phyloP scores from a whole-genome alignment of 2,888 invertebrate species.

The Dorcus parallelipipedus region DNA sequence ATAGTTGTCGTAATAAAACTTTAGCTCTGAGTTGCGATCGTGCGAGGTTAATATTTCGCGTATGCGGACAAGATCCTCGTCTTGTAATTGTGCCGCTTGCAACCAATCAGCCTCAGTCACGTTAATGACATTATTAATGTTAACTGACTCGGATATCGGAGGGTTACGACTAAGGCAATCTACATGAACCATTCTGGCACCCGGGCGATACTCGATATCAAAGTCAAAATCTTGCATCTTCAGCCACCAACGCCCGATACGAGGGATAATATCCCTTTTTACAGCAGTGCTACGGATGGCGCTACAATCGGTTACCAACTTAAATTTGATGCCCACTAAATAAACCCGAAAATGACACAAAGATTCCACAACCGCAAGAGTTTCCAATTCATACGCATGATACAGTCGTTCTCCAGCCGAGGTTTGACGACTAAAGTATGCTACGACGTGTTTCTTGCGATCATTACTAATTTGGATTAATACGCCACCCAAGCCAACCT shows the following conservation, averaged over 20 bases:
- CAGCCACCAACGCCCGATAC: conserved; percentile 37
- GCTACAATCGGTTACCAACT: conserved; percentile 31
- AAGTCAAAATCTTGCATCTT: conserved; percentile 33
- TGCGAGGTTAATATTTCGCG: background rate
- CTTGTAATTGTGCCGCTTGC: conserved; percentile 16
- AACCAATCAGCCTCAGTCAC: conserved; percentile 36
- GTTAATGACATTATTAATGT: conserved; percentile 25
- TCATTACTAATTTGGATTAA: conserved; percentile 24
- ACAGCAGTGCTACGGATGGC: conserved; percentile 35
- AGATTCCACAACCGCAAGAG: conserved; percentile 33
- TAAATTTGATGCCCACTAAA: conserved; percentile 16
- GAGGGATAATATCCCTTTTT: conserved; percentile 32
- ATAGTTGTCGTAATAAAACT: conserved; percentile 6
- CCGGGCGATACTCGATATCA: conserved; percentile 31
- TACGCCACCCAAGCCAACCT: conserved; percentile 30
- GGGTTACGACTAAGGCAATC: conserved; percentile 32
- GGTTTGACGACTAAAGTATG: conserved; percentile 18
- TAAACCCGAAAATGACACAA: conserved; percentile 27
- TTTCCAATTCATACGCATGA: conserved; percentile 36
- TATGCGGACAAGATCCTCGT: conserved; percentile 4
- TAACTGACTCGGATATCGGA: background rate
- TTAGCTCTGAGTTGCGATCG: background rate
- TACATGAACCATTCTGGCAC: conserved; percentile 30
- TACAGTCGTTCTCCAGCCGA: conserved; percentile 13
- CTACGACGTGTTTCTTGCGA: conserved; percentile 9